Evolutionary conservation across 30 jellyfish, hydroid and myxozoan genomes (phyloP).

Genomic region (Pseudorhiza aurosa): DNA sequence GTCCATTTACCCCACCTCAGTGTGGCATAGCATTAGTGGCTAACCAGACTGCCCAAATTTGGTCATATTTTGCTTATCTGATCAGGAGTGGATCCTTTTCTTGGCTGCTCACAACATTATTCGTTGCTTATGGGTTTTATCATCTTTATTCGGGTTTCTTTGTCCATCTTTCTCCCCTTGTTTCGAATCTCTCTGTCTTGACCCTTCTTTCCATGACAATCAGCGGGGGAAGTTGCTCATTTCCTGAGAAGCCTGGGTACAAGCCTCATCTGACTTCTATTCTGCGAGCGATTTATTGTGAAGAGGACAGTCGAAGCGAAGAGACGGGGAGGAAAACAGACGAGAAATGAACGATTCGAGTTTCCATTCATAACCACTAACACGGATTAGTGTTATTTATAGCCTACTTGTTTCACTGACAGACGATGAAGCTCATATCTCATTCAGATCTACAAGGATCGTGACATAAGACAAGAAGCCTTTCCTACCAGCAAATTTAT

Average conservation of each 20-base stretch:
- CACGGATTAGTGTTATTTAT: not conserved
- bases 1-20: too few species aligned
- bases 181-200: too few species aligned
- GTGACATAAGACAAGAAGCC: not conserved
- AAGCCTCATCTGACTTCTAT: not conserved
- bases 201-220: too few species aligned
- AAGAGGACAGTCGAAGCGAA: not conserved
- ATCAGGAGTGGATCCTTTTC: too few species aligned
- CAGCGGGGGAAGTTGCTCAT: conserved; percentile 59
- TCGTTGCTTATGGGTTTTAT: too few species aligned
- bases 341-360: not conserved
- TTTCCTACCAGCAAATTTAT: too few species aligned
- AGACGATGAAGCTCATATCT: not conserved
- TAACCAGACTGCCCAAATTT: too few species aligned
- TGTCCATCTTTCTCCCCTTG: too few species aligned
- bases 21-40: too few species aligned
- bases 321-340: not conserved
- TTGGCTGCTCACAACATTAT: too few species aligned
- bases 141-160: too few species aligned
- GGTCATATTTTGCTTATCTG: too few species aligned
- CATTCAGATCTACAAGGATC: not conserved
- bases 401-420: not conserved
- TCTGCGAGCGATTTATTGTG: not conserved
- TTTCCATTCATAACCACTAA: not conserved
- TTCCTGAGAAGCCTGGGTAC: conserved; percentile 62